A percentile compares a stretch with the other conserved stretches of the same genome.
Conservation (phyloP, 2,888 invertebrate genomes). For the Ormyrus thymus region DNA sequence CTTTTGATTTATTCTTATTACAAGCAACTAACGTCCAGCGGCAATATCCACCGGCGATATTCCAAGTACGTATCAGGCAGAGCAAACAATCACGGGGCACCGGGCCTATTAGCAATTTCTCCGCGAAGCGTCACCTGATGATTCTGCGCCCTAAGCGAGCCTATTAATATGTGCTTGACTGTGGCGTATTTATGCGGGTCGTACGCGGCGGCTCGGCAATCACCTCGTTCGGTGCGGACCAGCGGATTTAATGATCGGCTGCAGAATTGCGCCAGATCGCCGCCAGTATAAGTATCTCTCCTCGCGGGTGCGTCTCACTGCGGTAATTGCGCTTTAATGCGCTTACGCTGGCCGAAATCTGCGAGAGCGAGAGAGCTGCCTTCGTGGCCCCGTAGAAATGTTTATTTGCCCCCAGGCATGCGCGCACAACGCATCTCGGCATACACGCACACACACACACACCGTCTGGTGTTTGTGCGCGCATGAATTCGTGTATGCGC, state of each 20-base stretch:
- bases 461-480: not conserved
- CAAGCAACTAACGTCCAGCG: no score
- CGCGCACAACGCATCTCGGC: not conserved
- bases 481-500: not conserved
- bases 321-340: conserved; percentile 27
- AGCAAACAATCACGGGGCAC: no score
- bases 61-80: no score
- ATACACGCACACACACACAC: not conserved
- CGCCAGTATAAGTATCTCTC: conserved; percentile 21
- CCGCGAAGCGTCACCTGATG: not conserved
- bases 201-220: not conserved
- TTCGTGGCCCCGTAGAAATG: no score
- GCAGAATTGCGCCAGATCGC: conserved; percentile 7
- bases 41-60: no score
- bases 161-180: conserved; percentile 33
- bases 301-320: not conserved
- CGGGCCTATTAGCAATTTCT: not conserved
- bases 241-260: conserved; percentile 23
- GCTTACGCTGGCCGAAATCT: not conserved
- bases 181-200: conserved; percentile 3
- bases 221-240: not conserved
- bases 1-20: no score
- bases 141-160: conserved; percentile 7
- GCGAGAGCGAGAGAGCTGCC: no score
- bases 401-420: not conserved